Conservation (phyloP, 2,797 vertebrate genomes). For the Sebastes iracundus region DNA sequence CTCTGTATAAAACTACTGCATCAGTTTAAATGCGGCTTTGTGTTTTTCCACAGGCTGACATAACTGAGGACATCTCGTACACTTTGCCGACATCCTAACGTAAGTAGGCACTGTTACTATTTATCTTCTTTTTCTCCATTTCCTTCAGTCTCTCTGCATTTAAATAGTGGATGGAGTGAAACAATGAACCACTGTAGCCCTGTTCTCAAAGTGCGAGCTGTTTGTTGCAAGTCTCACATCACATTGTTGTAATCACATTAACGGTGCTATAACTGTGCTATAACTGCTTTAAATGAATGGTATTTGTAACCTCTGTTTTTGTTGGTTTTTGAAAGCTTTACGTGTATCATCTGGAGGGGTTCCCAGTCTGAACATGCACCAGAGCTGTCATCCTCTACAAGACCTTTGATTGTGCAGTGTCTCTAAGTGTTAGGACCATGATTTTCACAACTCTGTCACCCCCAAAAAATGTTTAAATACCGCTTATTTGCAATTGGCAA, state of each 20-base stretch:
- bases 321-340: background rate
- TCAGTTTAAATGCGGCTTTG: background rate
- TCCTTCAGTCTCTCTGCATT: background rate
- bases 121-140: background rate
- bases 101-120: constrained; percentile 17
- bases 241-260: background rate
- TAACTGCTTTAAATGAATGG: background rate
- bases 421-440: no score
- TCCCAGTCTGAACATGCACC: no score
- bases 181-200: background rate
- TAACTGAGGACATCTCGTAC: constrained; percentile 8
- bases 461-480: no score
- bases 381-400: no score
- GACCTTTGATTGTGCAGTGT: no score
- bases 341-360: no score
- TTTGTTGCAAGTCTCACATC: background rate
- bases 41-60: constrained; percentile 24
- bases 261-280: background rate
- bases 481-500: no score
- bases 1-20: background rate
- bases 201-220: background rate
- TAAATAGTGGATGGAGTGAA: background rate
- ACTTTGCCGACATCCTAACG: constrained; percentile 3
- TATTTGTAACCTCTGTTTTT: background rate
- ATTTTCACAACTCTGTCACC: no score